Base-by-base conservation (phyloP, 2,888 invertebrate genomes). In the Caenorhabditis sp. region DNA sequence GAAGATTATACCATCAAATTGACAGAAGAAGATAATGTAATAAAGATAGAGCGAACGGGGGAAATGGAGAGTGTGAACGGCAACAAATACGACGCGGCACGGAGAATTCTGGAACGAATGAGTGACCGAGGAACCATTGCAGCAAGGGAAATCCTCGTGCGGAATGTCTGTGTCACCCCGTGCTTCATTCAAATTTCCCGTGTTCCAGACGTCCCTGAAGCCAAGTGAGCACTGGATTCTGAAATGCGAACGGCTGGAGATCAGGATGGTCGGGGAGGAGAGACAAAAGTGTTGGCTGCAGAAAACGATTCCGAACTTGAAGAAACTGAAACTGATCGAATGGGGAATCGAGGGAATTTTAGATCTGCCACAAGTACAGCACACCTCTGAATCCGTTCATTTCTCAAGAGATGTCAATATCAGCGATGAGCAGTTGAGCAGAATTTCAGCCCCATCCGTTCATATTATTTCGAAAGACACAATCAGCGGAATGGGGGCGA, bases 371-470 rank as follows among this genome's bases (percentile, higher is more conserved):
- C 52, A 53, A 20, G 43, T 63, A 9, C 41, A 17, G 35, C 52
- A 32, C n/a, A 53, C 52, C 0, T 22, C 17, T 2, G 11, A 63
- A 15, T 13, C 15, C 11, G 8, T 63, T 2, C n/a, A 22, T 6
- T 15, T 63, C 5, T 43, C 43, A 6, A 53, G 43, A 27, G 45
- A 63, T 53, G 63, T 32, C 1, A 8, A 1, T 11, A 43, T 53
- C 3, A 53, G 30, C 9, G 63, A 63, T 24, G 53, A 53, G 26
- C 53, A 63, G 22, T 26, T 63, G 26, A 30, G 27, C 24, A 27
- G 2, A 30, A 43, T 63, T 11, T 7, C 1, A 7, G 32, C 63
- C 6, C 53, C 63, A 2, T 43, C 32, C 17, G 11, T 63, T 7
- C 20, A n/a, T 1, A 20, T 63, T 4, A 15, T 24, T 22, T 39